Conservation (phyloP, 2,888 invertebrate species). For the Pachycephus smyrnensis region DNA sequence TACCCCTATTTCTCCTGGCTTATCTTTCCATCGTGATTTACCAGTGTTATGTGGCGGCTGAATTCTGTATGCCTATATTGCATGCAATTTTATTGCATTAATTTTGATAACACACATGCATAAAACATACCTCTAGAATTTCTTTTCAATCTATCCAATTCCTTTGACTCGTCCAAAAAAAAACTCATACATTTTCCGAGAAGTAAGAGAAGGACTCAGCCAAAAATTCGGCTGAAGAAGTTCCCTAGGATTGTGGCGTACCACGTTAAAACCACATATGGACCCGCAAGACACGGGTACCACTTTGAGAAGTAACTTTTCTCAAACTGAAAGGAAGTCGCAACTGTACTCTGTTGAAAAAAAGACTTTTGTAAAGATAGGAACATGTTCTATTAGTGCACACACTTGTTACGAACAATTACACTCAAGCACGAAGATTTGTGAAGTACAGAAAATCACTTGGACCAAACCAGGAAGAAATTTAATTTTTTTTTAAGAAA, state of each 20-base stretch:
- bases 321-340: constrained; percentile 30
- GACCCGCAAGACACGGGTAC: constrained; percentile 3
- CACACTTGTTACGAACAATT: constrained; percentile 33
- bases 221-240: constrained; percentile 37
- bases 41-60: background rate
- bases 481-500: background rate
- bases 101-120: background rate
- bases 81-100: background rate
- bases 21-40: background rate
- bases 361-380: background rate
- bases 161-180: background rate
- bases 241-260: constrained; percentile 42
- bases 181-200: constrained; percentile 41
- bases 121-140: background rate
- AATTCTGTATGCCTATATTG: background rate
- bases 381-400: constrained; percentile 52
- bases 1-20: background rate
- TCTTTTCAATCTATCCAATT: background rate
- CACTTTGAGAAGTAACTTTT: constrained; percentile 38
- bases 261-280: constrained; percentile 10
- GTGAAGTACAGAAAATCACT: background rate
- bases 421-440: background rate
- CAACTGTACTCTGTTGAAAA: background rate
- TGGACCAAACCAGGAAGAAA: background rate
- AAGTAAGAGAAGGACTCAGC: background rate